phyloP scores from a whole-genome alignment of 2,113 vertebrate species.

The Indicator maculatus region DNA sequence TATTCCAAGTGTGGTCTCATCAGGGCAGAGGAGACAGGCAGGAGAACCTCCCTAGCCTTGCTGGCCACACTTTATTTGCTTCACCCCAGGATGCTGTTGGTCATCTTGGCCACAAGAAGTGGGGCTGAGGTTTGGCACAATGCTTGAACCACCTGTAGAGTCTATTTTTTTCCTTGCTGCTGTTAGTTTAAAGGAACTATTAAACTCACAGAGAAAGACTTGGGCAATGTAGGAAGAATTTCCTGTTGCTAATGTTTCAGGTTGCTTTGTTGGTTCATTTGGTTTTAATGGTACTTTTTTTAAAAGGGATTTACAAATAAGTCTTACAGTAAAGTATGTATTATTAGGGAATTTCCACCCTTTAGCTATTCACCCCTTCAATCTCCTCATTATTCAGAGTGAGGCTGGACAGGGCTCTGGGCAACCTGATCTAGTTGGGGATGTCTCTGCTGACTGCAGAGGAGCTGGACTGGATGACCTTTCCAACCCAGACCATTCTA shows the following conservation, averaged over 20 bases:
- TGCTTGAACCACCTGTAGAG: not conserved
- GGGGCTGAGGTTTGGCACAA: not conserved
- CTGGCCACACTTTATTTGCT: no score
- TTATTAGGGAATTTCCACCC: not conserved
- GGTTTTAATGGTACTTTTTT: not conserved
- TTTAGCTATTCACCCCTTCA: not conserved
- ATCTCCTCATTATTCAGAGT: not conserved
- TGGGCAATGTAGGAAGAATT: not conserved
- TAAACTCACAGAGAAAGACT: not conserved
- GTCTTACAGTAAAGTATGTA: not conserved
- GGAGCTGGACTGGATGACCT: no score
- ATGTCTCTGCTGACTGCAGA: no score
- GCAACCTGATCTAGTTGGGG: no score
- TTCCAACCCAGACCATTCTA: no score
- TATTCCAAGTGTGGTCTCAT: no score
- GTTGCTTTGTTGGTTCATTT: not conserved
- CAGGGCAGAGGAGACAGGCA: no score
- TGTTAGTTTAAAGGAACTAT: not conserved
- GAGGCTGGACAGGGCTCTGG: no score
- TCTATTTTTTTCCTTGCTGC: not conserved
- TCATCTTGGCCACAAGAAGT: not conserved
- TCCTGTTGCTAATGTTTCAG: not conserved
- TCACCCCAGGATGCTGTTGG: no score
- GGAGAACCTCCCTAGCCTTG: no score
- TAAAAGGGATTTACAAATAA: not conserved